Conservation (phyloP, 2,797 vertebrate species). For the Sandelia bainsii region DNA sequence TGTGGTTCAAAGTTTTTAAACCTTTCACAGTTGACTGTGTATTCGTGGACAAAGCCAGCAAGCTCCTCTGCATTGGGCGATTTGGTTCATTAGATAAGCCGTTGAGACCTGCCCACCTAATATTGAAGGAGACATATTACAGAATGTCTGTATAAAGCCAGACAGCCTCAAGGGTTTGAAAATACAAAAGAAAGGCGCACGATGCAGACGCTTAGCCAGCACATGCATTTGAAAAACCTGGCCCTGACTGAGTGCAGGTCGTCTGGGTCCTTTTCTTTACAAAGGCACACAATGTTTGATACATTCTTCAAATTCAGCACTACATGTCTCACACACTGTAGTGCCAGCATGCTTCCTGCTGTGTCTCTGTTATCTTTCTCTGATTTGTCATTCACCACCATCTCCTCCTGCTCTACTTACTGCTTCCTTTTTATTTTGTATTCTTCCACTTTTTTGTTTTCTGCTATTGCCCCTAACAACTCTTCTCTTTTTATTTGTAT, state of each 20-base stretch:
- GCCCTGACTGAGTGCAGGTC: not conserved
- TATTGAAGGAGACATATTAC: constrained; percentile 2
- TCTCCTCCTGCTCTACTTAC: not conserved
- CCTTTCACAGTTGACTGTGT: not conserved
- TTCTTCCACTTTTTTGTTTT: not conserved
- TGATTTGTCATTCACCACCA: constrained; percentile 4
- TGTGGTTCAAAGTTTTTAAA: not conserved
- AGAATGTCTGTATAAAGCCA: constrained; percentile 7
- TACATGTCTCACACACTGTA: not conserved
- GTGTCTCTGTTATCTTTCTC: not conserved
- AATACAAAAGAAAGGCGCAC: constrained; percentile 2
- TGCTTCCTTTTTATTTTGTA: not conserved
- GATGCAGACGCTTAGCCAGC: constrained; percentile 19
- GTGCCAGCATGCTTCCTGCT: not conserved
- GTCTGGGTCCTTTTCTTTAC: constrained; percentile 18
- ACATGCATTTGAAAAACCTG: not conserved
- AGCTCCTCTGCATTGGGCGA: not conserved
- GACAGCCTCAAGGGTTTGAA: constrained; percentile 1
- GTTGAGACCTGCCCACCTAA: not conserved
- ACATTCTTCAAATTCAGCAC: not conserved
- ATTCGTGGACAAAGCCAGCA: not conserved
- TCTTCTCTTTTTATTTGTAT: not conserved
- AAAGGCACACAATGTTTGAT: constrained; percentile 12
- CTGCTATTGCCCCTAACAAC: not conserved
- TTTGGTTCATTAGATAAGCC: constrained; percentile 10